A percentile compares a stretch with the other conserved stretches of the same genome.
Evolutionary conservation across 2,113 vertebrate species (phyloP).

Genomic region (Procavia capensis): DNA sequence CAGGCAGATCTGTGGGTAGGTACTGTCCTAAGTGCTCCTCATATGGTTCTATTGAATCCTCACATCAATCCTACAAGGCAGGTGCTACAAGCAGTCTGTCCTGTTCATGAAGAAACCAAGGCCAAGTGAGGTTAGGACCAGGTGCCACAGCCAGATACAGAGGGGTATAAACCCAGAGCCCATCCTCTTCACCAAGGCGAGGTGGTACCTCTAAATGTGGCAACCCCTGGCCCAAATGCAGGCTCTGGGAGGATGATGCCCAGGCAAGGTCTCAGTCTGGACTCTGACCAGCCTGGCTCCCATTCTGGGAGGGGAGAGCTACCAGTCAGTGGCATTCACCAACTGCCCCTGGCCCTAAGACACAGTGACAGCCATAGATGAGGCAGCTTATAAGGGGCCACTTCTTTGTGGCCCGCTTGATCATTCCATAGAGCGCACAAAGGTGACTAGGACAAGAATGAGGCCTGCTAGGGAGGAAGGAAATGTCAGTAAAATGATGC

Average conservation of each 20-base stretch:
- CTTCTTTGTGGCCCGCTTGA: background rate
- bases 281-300: background rate
- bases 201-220: rapidly evolving
- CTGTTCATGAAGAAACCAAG: background rate
- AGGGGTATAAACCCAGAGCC: background rate
- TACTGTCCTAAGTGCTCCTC: rapidly evolving
- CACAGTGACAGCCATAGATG: background rate
- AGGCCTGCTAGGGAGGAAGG: background rate
- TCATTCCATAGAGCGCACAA: background rate
- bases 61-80: background rate
- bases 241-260: background rate
- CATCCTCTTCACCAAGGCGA: background rate
- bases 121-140: background rate
- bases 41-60: background rate
- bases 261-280: background rate
- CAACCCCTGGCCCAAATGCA: too few relatives aligned
- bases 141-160: background rate
- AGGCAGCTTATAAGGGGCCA: background rate
- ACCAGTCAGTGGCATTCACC: background rate
- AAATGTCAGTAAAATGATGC: background rate
- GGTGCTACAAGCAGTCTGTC: rapidly evolving
- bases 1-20: background rate
- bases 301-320: background rate
- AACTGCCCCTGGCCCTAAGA: background rate
- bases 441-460: background rate